Conservation (phyloP, 2,113 vertebrate genomes). For the Microtus richardsoni region DNA sequence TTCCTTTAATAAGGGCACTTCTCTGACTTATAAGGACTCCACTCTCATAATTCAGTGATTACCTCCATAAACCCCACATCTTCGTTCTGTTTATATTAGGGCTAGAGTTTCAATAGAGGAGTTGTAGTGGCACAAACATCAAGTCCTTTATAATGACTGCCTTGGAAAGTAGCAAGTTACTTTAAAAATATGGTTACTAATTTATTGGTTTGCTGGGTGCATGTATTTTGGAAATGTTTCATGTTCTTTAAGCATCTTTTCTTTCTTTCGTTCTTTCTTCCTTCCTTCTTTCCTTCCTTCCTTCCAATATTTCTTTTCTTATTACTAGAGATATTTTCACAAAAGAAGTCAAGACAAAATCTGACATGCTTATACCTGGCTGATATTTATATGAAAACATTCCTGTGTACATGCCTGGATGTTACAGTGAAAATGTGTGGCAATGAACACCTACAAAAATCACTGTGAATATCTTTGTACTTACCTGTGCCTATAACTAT, state of each 20-base stretch:
- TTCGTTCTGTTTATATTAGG: background rate
- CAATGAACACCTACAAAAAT: background rate
- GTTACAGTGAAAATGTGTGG: background rate
- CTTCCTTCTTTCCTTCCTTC: too few species aligned
- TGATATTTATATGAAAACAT: background rate
- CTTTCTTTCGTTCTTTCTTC: background rate
- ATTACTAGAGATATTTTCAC: background rate
- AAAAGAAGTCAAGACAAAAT: background rate
- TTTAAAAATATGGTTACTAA: background rate
- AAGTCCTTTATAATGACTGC: background rate
- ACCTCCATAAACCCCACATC: background rate
- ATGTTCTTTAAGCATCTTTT: background rate
- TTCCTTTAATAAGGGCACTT: background rate
- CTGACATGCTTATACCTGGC: background rate
- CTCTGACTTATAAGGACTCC: background rate
- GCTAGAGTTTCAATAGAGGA: background rate
- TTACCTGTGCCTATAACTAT: background rate
- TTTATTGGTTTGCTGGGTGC: background rate
- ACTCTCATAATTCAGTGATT: background rate
- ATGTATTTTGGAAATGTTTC: constrained; percentile 15
- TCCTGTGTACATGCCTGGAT: background rate
- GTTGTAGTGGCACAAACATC: background rate
- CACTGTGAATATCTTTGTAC: background rate
- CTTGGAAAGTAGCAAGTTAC: background rate
- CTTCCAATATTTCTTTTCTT: background rate